Conservation (phyloP, 2,797 vertebrate genomes). For the Cheirogaleus major region DNA sequence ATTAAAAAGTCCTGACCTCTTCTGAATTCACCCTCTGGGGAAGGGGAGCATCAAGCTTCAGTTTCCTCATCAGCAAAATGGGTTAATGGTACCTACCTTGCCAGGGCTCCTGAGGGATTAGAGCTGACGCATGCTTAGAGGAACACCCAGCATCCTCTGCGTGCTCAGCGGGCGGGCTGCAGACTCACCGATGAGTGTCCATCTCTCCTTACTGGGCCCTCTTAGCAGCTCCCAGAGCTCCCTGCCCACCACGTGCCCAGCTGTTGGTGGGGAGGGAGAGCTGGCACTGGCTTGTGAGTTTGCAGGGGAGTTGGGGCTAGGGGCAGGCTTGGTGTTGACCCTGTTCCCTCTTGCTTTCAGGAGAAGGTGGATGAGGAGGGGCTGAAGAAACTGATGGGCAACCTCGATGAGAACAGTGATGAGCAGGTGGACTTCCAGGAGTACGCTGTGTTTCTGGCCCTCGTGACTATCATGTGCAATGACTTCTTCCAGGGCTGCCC, state of each 20-base stretch:
- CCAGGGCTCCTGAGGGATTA: background rate
- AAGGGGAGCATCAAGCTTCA: background rate
- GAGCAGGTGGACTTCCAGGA: slow-evolving; percentile 86
- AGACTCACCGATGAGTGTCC: background rate
- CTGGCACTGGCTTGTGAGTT: background rate
- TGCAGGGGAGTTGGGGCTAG: background rate
- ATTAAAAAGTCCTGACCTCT: background rate
- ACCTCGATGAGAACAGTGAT: slow-evolving; percentile 82
- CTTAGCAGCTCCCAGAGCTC: background rate
- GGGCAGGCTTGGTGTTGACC: background rate
- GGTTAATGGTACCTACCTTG: background rate
- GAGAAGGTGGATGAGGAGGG: slow-evolving; percentile 59
- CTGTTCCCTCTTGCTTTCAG: background rate
- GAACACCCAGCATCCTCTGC: background rate
- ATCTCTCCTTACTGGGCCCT: background rate
- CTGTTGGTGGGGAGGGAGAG: background rate
- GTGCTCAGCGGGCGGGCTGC: background rate
- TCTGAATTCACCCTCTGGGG: background rate
- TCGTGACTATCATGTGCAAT: slow-evolving; percentile 81
- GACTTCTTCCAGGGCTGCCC: slow-evolving; percentile 69
- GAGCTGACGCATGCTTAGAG: background rate
- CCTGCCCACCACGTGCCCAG: no score
- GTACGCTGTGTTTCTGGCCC: slow-evolving; percentile 77
- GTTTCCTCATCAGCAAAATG: background rate
- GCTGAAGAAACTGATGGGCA: slow-evolving; percentile 79